Base-by-base conservation (phyloP, 2,113 vertebrate species). In the Brachirus orientalis region DNA sequence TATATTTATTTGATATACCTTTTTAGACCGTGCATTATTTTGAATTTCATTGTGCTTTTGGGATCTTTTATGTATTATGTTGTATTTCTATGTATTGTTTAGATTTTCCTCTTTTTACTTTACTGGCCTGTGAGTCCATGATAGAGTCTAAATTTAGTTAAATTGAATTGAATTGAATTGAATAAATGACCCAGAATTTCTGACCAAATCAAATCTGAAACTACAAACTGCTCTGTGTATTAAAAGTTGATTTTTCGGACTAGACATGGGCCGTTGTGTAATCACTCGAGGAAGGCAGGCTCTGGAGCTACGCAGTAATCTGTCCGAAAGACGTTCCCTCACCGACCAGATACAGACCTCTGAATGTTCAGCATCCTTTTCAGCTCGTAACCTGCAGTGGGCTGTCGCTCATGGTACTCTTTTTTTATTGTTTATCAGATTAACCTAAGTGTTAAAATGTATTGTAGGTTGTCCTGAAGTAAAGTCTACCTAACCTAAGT, bases 301-400 rank as follows among this genome's bases (percentile, higher is more conserved):
- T 0, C 90, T 96, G 88, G 95, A 96, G 88, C 93, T 96, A 3
- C 93, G 94, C 58, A 96, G 95, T 85, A 96, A 95, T 80, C 90
- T 96, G 22, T 96, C 93, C 0, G 95, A 96, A 82, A 88, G 94
- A 14, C 92, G 95, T 8, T 92, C 94, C 0, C 91, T 96, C 75
- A 94, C 92, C 0, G 95, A 96, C 72, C 79, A 43, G 22, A 94
- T 96, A 68, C 6, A 72, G 18, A 38, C 71, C 0, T 33, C 68
- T 1, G 17, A 87, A 0, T 91, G 90, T 14, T 86, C 50, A 4
- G 88, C 85, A 0, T 91, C 92, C 36, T 79, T 79, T 12, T 95
- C 95, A 0, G 93, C 92, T 41, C 91, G 95, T 48, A 95, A 95
- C 82, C 86, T 95, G 59, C 95, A 96, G 76, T 96, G 95, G 95